Evolutionary conservation across 2,888 invertebrate species (phyloP).

Genomic region (Corbicula japonica): DNA sequence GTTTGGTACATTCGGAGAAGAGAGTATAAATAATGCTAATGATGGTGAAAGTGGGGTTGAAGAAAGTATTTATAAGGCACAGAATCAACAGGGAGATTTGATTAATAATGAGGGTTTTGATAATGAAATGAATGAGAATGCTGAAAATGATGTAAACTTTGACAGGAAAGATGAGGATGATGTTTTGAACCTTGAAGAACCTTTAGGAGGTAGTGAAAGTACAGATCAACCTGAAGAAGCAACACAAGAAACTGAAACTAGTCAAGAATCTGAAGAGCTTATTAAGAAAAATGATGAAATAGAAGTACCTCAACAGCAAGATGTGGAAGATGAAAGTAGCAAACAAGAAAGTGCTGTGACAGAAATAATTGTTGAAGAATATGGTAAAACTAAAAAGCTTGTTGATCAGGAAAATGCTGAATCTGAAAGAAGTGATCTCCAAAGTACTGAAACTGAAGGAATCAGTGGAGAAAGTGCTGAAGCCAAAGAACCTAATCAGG

Average conservation of each 20-base stretch:
- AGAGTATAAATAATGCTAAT: background rate
- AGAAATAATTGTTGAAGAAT: conserved; percentile 16
- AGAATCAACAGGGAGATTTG: too few relatives aligned
- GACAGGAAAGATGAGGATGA: conserved; percentile 11
- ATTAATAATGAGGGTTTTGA: too few relatives aligned
- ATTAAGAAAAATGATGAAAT: conserved; percentile 7
- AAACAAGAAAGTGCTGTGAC: conserved; percentile 16
- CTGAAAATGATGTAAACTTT: background rate
- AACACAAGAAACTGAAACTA: conserved; percentile 1
- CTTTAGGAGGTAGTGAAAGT: background rate
- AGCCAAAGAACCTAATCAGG: background rate
- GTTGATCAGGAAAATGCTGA: background rate
- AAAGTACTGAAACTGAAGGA: background rate
- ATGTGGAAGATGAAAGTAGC: background rate
- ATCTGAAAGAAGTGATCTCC: background rate
- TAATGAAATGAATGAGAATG: background rate
- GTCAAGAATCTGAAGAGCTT: background rate
- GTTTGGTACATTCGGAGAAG: too few relatives aligned
- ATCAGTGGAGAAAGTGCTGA: background rate
- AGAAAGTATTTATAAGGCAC: background rate
- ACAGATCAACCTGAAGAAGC: background rate
- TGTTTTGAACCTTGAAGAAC: background rate
- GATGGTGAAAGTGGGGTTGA: background rate
- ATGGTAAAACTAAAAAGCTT: too few relatives aligned
- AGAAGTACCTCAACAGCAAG: background rate